These are phyloP conservation scores for Macheiramphus alcinus DNA, from an alignment of 2,113 vertebrate species.

Conservation along the genomic window DNA sequence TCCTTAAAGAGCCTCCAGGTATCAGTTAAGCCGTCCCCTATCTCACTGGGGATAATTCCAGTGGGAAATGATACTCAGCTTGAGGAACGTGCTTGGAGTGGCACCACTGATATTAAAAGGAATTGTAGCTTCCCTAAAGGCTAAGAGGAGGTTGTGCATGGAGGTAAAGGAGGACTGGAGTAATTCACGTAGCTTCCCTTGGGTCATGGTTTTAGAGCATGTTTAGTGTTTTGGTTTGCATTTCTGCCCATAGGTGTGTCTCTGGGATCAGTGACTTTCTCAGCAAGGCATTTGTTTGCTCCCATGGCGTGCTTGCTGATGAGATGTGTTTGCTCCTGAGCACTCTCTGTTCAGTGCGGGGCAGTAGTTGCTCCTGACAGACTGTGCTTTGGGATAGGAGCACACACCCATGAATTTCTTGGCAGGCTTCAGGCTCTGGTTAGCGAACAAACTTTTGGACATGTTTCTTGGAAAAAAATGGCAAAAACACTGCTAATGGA, in stretches of 20 bases:
- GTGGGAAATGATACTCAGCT: not conserved
- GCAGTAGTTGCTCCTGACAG: not conserved
- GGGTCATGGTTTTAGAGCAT: not conserved
- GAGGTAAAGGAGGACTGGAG: not conserved
- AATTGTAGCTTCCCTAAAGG: not conserved
- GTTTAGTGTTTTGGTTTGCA: not conserved
- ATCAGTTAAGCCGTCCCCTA: not conserved
- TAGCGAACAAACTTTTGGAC: not conserved
- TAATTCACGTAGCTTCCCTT: accelerated
- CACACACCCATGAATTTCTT: not conserved
- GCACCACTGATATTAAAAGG: not conserved
- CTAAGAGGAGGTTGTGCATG: not conserved
- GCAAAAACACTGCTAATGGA: not conserved
- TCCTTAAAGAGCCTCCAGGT: not conserved
- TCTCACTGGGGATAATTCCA: not conserved
- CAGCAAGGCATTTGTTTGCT: not conserved
- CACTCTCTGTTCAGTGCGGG: not conserved
- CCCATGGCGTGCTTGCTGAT: not conserved
- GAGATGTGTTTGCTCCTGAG: not conserved
- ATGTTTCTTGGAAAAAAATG: not conserved
- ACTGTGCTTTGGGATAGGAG: not conserved
- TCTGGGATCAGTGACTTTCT: not conserved
- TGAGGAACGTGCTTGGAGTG: not conserved
- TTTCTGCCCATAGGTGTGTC: not conserved
- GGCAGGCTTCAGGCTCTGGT: not conserved